These are phyloP conservation scores for Chondrosia reniformis DNA, from an alignment of 37 sponge, comb jelly and placozoan species.

Conservation along the genomic window DNA sequence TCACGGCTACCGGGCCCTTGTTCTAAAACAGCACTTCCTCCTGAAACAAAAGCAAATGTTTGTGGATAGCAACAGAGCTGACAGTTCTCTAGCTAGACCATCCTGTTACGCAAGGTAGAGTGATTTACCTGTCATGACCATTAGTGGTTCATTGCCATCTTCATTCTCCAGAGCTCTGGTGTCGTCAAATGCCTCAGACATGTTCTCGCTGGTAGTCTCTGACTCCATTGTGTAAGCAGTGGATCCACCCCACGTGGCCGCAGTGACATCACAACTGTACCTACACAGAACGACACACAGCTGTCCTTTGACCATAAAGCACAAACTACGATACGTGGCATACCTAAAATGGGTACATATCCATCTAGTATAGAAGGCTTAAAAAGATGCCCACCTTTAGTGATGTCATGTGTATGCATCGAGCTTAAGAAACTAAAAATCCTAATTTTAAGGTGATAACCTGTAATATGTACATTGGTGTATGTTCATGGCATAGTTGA, in stretches of 20 bases:
- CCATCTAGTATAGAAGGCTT: no score
- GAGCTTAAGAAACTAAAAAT: no score
- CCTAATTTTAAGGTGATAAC: no score
- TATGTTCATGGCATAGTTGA: no score
- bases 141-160: no score
- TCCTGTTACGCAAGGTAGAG: neutral
- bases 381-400: no score
- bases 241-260: conserved; percentile 80
- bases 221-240: conserved; percentile 33
- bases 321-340: no score
- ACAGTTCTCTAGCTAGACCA: neutral
- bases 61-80: neutral
- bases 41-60: neutral
- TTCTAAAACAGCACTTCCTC: conserved; percentile 43
- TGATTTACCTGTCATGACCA: neutral
- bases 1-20: conserved; percentile 6
- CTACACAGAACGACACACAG: neutral
- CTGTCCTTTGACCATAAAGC: no score
- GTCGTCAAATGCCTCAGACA: conserved; percentile 16
- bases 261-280: conserved; percentile 38
- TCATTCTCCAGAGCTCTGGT: neutral
- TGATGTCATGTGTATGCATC: no score
- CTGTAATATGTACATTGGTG: no score
- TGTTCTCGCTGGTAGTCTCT: conserved; percentile 16
- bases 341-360: no score